A percentile compares a stretch with the other conserved stretches of the same genome.
phyloP scores from a whole-genome alignment of 2,888 invertebrate species.

The Scrobipalpa atriplicella region DNA sequence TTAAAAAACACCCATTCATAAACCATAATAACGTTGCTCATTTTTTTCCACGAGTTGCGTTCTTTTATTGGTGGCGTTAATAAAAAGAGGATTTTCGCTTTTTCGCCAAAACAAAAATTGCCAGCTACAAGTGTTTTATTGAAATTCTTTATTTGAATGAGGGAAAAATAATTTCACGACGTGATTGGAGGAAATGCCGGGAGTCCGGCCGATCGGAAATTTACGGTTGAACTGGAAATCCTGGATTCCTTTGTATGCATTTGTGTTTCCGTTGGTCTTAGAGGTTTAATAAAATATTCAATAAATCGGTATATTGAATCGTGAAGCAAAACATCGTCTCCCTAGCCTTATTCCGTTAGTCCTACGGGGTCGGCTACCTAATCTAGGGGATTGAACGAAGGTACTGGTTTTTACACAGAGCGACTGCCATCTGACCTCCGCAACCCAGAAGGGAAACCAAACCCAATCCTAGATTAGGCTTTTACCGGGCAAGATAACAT shows the following conservation, averaged over 20 bases:
- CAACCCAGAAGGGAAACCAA: too few relatives aligned
- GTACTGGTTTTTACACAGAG: too few relatives aligned
- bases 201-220: slow-evolving; percentile 36
- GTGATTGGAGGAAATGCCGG: slow-evolving; percentile 35
- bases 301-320: background rate
- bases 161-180: slow-evolving; percentile 43
- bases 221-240: slow-evolving; percentile 32
- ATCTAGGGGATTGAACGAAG: too few relatives aligned
- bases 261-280: slow-evolving; percentile 5
- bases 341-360: too few relatives aligned
- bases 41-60: background rate
- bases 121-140: slow-evolving; percentile 43
- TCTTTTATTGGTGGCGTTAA: background rate
- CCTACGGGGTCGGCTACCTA: too few relatives aligned
- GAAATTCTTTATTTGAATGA: slow-evolving; percentile 43
- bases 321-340: too few relatives aligned
- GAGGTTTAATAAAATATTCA: background rate
- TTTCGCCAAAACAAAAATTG: slow-evolving; percentile 44
- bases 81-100: slow-evolving; percentile 39
- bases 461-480: too few relatives aligned
- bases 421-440: too few relatives aligned
- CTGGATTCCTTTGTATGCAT: slow-evolving; percentile 6
- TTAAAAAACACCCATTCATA: background rate
- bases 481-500: too few relatives aligned
- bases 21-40: background rate